These are phyloP conservation scores for Eurystomus gularis DNA, from an alignment of 2,113 vertebrate species.

Conservation along the genomic window DNA sequence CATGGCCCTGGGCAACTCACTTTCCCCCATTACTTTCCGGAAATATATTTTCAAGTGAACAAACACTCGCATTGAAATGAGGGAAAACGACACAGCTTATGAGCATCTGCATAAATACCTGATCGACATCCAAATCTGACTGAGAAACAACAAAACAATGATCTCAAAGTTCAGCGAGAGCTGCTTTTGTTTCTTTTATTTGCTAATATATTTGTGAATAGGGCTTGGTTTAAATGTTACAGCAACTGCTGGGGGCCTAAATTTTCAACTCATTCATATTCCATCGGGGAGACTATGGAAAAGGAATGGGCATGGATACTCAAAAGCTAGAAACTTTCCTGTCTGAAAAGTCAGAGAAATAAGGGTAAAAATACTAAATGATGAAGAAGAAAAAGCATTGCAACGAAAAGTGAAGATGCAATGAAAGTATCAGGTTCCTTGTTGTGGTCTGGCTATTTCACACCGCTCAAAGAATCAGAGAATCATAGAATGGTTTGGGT, in stretches of 20 bases:
- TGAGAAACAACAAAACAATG: neutral
- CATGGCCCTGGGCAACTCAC: slow-evolving; percentile 28
- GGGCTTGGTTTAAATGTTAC: neutral
- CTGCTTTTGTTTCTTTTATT: neutral
- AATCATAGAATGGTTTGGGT: neutral
- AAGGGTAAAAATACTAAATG: fast-evolving
- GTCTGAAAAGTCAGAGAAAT: neutral
- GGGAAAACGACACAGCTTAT: neutral
- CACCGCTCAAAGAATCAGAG: fast-evolving
- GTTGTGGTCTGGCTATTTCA: neutral
- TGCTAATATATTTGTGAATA: neutral
- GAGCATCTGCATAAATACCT: slow-evolving; percentile 39
- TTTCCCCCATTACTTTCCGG: neutral
- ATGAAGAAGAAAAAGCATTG: neutral
- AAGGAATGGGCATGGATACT: fast-evolving
- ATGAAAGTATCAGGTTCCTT: neutral
- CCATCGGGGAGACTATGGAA: neutral
- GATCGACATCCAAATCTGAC: neutral
- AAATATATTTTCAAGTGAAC: neutral
- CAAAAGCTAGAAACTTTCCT: neutral
- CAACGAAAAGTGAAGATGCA: neutral
- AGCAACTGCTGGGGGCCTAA: neutral
- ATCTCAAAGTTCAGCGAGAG: neutral
- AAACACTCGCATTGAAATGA: neutral
- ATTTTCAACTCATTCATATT: neutral